Evolutionary conservation across 2,888 invertebrate species (phyloP).

Genomic region (Stenodera caucasica): DNA sequence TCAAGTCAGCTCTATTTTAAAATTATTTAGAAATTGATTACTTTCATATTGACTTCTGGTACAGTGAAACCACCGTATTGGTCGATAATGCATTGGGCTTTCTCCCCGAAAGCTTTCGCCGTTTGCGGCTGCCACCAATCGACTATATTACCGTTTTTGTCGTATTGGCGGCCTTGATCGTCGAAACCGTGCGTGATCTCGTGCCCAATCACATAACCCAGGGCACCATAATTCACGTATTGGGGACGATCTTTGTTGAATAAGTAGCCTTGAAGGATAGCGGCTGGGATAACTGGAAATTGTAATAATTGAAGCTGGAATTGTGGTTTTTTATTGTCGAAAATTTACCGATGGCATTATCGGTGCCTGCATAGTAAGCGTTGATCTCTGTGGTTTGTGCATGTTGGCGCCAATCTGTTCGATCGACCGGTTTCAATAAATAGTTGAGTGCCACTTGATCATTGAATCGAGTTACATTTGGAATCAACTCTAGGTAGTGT

Average conservation of each 20-base stretch:
- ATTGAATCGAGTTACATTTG: conserved; percentile 62
- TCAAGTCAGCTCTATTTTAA: too few relatives aligned
- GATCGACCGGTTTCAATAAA: conserved; percentile 58
- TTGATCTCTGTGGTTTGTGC: conserved; percentile 60
- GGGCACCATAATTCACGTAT: conserved; percentile 91
- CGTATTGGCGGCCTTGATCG: conserved; percentile 89
- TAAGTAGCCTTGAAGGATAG: conserved; percentile 89
- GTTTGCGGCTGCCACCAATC: conserved; percentile 93
- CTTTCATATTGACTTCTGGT: conserved; percentile 72
- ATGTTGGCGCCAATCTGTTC: conserved; percentile 60
- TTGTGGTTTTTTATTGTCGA: background rate
- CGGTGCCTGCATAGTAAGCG: conserved; percentile 55
- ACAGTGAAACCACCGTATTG: conserved; percentile 92
- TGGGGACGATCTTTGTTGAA: conserved; percentile 85
- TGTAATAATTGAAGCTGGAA: background rate
- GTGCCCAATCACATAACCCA: conserved; percentile 89
- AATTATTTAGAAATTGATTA: conserved; percentile 48
- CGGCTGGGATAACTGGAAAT: conserved; percentile 90
- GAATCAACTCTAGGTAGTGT: conserved; percentile 26
- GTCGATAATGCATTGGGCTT: conserved; percentile 87
- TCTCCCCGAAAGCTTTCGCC: conserved; percentile 77
- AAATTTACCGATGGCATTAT: background rate
- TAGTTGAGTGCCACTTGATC: conserved; percentile 67
- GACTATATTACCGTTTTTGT: conserved; percentile 85
- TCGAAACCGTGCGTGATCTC: conserved; percentile 92